A percentile compares a stretch with the other conserved stretches of the same genome.
These are phyloP conservation scores for Murina feae DNA, from an alignment of 2,113 vertebrate genomes.

Conservation along the genomic window DNA sequence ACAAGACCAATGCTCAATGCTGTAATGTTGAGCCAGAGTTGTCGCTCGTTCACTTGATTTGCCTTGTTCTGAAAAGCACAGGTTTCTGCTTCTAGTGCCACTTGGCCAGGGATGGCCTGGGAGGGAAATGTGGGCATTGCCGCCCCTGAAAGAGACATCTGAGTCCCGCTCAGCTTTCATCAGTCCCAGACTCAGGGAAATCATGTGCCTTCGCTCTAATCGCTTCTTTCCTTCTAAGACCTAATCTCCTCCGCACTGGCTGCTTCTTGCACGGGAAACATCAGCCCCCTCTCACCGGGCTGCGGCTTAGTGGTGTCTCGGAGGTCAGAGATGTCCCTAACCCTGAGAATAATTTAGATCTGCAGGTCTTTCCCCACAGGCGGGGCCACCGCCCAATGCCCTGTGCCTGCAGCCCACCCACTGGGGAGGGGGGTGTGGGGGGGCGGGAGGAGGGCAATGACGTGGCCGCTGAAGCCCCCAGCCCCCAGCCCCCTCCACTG, in stretches of 20 bases:
- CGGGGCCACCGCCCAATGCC: neutral
- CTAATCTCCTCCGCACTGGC: neutral
- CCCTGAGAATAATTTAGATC: neutral
- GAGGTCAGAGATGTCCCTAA: neutral
- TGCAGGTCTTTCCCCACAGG: neutral
- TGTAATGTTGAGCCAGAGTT: neutral
- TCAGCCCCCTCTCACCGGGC: neutral
- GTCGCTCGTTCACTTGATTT: neutral
- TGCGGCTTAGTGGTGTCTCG: neutral
- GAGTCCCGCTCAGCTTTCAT: neutral
- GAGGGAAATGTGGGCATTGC: neutral
- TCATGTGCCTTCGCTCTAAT: neutral
- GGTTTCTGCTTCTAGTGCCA: neutral
- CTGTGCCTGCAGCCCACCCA: neutral
- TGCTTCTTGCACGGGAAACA: neutral
- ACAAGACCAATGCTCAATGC: neutral
- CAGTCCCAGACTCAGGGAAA: neutral
- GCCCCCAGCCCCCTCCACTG: neutral
- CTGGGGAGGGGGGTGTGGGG: too few relatives aligned
- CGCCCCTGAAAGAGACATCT: neutral
- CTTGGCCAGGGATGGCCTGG: neutral
- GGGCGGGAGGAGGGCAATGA: neutral
- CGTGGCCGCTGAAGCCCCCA: neutral
- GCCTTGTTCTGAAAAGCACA: neutral
- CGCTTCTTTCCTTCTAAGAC: neutral